phyloP scores from a whole-genome alignment of 2,888 invertebrate species.

The Brachyptera putata region DNA sequence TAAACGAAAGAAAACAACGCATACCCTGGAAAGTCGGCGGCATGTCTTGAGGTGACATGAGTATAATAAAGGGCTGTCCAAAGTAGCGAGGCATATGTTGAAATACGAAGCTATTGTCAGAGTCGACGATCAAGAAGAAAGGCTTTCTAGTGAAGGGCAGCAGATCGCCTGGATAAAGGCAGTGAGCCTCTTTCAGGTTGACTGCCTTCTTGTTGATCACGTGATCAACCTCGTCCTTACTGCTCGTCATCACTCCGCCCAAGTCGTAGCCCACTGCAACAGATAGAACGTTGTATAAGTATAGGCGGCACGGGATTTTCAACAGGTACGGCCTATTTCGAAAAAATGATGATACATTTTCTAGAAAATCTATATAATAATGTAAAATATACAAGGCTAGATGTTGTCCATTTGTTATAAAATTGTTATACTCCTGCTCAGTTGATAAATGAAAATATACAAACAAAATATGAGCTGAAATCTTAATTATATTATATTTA shows the following conservation, averaged over 20 bases:
- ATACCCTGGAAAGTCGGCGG: slow-evolving; percentile 80
- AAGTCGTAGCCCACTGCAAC: slow-evolving; percentile 78
- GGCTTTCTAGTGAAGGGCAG: slow-evolving; percentile 91
- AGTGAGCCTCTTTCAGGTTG: slow-evolving; percentile 51
- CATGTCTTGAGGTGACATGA: slow-evolving; percentile 90
- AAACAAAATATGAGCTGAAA: no score
- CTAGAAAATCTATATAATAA: no score
- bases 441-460: no score
- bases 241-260: slow-evolving; percentile 86
- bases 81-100: slow-evolving; percentile 87
- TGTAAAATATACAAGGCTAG: no score
- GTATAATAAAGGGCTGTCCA: slow-evolving; percentile 86
- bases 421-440: no score
- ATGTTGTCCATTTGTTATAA: no score
- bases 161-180: slow-evolving; percentile 88
- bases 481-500: no score
- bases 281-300: slow-evolving; percentile 26
- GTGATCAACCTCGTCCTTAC: slow-evolving; percentile 69
- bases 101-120: slow-evolving; percentile 90
- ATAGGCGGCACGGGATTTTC: no score
- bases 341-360: no score
- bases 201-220: slow-evolving; percentile 42
- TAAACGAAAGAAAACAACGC: no score
- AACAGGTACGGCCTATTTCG: no score
- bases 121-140: slow-evolving; percentile 89